Evolutionary conservation across 2,113 vertebrate species (phyloP).

Genomic region (Mobula birostris): DNA sequence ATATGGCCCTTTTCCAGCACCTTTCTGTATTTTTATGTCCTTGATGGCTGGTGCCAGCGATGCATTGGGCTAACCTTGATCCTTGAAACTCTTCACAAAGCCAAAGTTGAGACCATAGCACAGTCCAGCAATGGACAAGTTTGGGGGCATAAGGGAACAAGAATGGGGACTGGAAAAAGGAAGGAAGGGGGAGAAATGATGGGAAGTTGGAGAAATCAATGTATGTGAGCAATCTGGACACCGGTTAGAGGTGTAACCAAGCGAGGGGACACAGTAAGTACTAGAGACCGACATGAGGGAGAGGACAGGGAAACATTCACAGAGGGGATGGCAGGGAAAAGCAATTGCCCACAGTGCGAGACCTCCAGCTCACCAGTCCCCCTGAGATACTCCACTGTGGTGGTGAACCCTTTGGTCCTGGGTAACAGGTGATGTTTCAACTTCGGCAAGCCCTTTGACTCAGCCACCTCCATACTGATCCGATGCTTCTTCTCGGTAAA

Average conservation of each 20-base stretch:
- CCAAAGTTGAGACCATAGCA: too few relatives aligned
- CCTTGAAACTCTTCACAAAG: too few relatives aligned
- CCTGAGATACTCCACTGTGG: conserved; percentile 85
- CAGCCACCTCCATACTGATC: conserved; percentile 94
- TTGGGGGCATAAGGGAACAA: too few relatives aligned
- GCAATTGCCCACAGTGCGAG: not conserved
- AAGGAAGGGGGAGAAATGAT: too few relatives aligned
- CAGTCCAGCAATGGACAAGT: too few relatives aligned
- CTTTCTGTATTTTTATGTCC: too few relatives aligned
- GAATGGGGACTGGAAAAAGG: too few relatives aligned
- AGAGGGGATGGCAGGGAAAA: not conserved
- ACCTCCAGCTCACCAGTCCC: conserved; percentile 72
- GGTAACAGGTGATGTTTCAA: conserved; percentile 93
- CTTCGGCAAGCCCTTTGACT: conserved; percentile 83
- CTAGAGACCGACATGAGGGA: not conserved
- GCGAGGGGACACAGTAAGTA: not conserved
- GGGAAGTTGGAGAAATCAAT: too few relatives aligned
- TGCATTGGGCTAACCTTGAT: too few relatives aligned
- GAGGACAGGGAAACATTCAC: too few relatives aligned
- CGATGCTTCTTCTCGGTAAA: conserved; percentile 95
- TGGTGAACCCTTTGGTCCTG: conserved; percentile 95
- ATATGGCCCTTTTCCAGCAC: too few relatives aligned
- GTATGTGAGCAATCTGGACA: not conserved
- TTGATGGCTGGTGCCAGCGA: too few relatives aligned
- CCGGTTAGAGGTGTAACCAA: not conserved